phyloP scores from a whole-genome alignment of 2,888 invertebrate species.

The Caenorhabditis zanzibari region DNA sequence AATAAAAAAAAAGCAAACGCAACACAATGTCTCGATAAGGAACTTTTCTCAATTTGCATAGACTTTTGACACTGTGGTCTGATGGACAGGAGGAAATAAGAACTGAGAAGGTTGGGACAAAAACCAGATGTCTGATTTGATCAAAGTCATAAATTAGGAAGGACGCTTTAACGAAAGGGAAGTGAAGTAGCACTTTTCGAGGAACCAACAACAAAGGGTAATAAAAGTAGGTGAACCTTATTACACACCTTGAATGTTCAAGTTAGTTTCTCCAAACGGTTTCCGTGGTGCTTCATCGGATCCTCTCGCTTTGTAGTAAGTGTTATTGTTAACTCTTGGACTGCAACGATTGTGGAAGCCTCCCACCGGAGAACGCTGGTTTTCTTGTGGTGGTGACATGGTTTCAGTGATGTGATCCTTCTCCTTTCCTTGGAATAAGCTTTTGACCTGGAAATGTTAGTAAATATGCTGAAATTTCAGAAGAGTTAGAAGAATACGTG shows the following conservation, averaged over 20 bases:
- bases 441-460: conserved; percentile 48
- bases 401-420: conserved; percentile 21
- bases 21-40: conserved; percentile 36
- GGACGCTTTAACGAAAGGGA: conserved; percentile 4
- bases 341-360: neutral
- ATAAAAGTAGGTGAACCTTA: conserved; percentile 42
- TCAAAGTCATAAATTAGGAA: conserved; percentile 41
- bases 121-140: conserved; percentile 29
- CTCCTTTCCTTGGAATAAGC: conserved; percentile 9
- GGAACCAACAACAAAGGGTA: conserved; percentile 49
- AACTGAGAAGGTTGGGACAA: neutral
- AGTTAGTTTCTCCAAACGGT: conserved; percentile 21
- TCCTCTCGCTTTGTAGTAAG: neutral
- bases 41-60: conserved; percentile 49
- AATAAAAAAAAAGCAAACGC: conserved; percentile 27
- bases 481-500: conserved; percentile 2
- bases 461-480: neutral
- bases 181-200: conserved; percentile 25
- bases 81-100: conserved; percentile 2
- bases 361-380: conserved; percentile 26
- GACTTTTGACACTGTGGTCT: conserved; percentile 39
- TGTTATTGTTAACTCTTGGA: conserved; percentile 5
- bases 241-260: conserved; percentile 54
- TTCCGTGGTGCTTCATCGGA: conserved; percentile 1
- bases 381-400: conserved; percentile 52